Evolutionary conservation across 1,140 invertebrate species (phyloP).

Genomic region (Goniozus legneri): DNA sequence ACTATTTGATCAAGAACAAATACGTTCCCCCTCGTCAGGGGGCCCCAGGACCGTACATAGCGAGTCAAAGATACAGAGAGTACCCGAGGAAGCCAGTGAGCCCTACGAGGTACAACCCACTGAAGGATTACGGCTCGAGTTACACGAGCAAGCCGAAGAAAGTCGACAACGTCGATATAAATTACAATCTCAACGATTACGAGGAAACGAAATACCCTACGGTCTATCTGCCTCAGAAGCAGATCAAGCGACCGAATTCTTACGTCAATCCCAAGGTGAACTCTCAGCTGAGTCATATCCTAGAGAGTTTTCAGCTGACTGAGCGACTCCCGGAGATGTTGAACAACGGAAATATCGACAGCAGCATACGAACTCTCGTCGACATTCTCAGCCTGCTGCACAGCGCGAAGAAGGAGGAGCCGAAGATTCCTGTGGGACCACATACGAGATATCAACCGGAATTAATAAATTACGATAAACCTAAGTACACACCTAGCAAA

Average conservation of each 20-base stretch:
- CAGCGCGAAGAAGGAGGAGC: slow-evolving; percentile 25
- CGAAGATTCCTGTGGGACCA: neutral
- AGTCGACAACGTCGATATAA: neutral
- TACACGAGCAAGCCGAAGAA: neutral
- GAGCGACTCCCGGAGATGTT: slow-evolving; percentile 72
- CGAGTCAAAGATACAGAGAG: neutral
- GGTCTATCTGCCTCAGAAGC: neutral
- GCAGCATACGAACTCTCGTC: slow-evolving; percentile 71
- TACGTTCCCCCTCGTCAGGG: no score
- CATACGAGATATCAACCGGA: slow-evolving; percentile 3
- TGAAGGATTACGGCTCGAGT: neutral
- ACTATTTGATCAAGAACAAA: neutral
- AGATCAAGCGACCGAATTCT: neutral
- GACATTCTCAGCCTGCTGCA: slow-evolving; percentile 68
- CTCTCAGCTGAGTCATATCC: slow-evolving; percentile 34
- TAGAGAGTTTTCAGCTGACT: slow-evolving; percentile 63
- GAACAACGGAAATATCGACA: slow-evolving; percentile 71
- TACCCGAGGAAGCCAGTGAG: slow-evolving; percentile 14
- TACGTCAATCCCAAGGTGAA: no score
- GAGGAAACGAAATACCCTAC: slow-evolving; percentile 25
- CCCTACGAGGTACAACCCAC: slow-evolving; percentile 5
- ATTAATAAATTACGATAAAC: slow-evolving; percentile 19
- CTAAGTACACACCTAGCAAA: slow-evolving; percentile 26
- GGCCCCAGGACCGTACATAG: neutral
- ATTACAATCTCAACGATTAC: slow-evolving; percentile 32